Percentiles rank a stretch among this genome's conserved stretches.
Conservation (phyloP, 2,797 vertebrate species). For the Chrosomus eos region DNA sequence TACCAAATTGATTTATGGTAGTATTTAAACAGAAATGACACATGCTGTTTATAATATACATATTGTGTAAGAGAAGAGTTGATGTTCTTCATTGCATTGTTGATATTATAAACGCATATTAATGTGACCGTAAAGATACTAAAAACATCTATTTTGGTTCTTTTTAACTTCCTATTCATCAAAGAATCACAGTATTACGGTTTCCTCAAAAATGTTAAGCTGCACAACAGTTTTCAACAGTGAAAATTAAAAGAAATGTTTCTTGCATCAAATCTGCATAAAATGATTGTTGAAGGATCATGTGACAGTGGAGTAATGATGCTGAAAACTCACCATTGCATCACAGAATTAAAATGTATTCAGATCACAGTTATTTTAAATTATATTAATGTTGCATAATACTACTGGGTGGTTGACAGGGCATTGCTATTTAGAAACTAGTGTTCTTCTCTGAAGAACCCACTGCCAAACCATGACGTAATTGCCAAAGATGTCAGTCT, state of each 20-base stretch:
- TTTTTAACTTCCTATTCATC: no score
- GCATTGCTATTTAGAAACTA: not conserved
- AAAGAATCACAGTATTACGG: not conserved
- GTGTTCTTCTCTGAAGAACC: not conserved
- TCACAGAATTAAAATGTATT: not conserved
- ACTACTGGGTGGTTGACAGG: not conserved
- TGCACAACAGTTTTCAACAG: not conserved
- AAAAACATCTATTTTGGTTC: no score
- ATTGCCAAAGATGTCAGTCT: not conserved
- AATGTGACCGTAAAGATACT: no score
- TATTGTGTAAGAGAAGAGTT: no score
- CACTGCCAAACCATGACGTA: not conserved
- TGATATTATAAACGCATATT: no score
- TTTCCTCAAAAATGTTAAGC: not conserved
- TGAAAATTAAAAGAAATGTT: not conserved
- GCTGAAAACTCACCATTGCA: not conserved
- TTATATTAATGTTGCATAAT: not conserved
- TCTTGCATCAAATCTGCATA: not conserved
- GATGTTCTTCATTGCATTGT: no score
- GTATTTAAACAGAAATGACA: no score
- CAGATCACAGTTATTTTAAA: not conserved
- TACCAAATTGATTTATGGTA: no score
- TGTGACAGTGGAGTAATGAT: not conserved
- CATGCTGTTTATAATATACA: no score
- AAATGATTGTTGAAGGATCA: no score